These are phyloP conservation scores for Frankliniella fusca DNA, from an alignment of 2,888 invertebrate genomes.

Conservation along the genomic window DNA sequence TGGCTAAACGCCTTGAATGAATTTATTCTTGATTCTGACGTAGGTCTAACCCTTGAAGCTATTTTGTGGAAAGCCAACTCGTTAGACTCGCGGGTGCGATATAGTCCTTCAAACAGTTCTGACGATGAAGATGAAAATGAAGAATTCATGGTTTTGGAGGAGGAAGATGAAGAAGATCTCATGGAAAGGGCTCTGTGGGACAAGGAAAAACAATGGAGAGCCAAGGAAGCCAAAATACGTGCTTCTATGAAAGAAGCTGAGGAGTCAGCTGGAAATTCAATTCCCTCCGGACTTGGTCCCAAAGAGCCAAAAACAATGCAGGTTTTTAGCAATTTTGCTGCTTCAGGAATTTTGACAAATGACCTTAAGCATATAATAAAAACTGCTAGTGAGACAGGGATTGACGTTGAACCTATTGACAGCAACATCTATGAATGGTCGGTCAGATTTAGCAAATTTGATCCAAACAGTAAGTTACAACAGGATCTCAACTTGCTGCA, in stretches of 20 bases:
- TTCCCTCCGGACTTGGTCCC: slow-evolving; percentile 28
- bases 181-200: slow-evolving; percentile 34
- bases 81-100: slow-evolving; percentile 32
- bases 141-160: slow-evolving; percentile 32
- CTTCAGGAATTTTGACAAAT: slow-evolving; percentile 46
- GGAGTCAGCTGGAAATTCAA: slow-evolving; percentile 36
- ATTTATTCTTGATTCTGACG: slow-evolving; percentile 37
- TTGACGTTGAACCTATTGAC: slow-evolving; percentile 45
- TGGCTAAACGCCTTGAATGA: slow-evolving; percentile 40
- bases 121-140: slow-evolving; percentile 35
- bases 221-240: slow-evolving; percentile 38
- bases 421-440: slow-evolving; percentile 47
- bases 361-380: slow-evolving; percentile 45
- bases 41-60: slow-evolving; percentile 33
- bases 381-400: slow-evolving; percentile 40
- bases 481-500: slow-evolving; percentile 42
- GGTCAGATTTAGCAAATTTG: slow-evolving; percentile 44
- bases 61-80: slow-evolving; percentile 36
- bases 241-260: slow-evolving; percentile 37
- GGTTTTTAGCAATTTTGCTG: slow-evolving; percentile 45
- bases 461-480: slow-evolving; percentile 39
- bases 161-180: slow-evolving; percentile 33
- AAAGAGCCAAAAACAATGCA: slow-evolving; percentile 40
- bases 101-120: slow-evolving; percentile 28
- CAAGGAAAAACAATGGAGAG: slow-evolving; percentile 38